These are phyloP conservation scores for Pogonomyrmex barbatus DNA, from an alignment of 1,140 invertebrate genomes.

Conservation along the genomic window DNA sequence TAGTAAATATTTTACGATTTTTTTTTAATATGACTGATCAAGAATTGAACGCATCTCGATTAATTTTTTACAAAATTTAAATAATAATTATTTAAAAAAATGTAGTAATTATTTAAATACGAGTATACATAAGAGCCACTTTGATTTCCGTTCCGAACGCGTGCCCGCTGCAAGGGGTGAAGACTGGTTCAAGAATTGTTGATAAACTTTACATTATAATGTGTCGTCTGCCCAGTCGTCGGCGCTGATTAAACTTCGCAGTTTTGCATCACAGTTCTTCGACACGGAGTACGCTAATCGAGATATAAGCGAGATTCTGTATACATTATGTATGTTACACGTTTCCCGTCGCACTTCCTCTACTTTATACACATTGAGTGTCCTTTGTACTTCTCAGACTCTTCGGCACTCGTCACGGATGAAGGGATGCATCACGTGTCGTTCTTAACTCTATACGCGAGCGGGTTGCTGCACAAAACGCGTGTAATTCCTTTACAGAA, in stretches of 20 bases:
- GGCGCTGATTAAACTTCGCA: slow-evolving; percentile 42
- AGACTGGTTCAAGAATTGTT: slow-evolving; percentile 29
- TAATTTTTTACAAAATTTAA: not conserved
- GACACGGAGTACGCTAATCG: slow-evolving; percentile 46
- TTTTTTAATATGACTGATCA: not conserved
- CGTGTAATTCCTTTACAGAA: not conserved
- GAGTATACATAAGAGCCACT: not conserved
- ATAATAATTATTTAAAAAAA: too few relatives aligned
- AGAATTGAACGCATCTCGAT: not conserved
- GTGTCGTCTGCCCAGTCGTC: slow-evolving; percentile 1
- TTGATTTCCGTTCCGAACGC: slow-evolving; percentile 28
- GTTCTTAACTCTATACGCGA: not conserved
- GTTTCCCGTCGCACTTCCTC: slow-evolving; percentile 12
- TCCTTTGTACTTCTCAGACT: slow-evolving; percentile 73
- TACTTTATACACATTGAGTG: slow-evolving; percentile 68
- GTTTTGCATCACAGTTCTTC: slow-evolving; percentile 61
- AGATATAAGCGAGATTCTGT: slow-evolving; percentile 59
- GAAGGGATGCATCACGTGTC: not conserved
- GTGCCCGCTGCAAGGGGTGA: slow-evolving; percentile 6
- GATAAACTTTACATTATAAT: slow-evolving; percentile 55
- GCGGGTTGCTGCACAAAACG: not conserved
- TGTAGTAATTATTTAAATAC: not conserved
- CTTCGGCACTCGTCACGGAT: slow-evolving; percentile 46
- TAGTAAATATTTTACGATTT: not conserved
- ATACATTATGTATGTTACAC: slow-evolving; percentile 72